Percentiles rank a stretch among this genome's conserved stretches.
phyloP scores from a whole-genome alignment of 2,113 vertebrate species.

The Hippocampus guttulatus region DNA sequence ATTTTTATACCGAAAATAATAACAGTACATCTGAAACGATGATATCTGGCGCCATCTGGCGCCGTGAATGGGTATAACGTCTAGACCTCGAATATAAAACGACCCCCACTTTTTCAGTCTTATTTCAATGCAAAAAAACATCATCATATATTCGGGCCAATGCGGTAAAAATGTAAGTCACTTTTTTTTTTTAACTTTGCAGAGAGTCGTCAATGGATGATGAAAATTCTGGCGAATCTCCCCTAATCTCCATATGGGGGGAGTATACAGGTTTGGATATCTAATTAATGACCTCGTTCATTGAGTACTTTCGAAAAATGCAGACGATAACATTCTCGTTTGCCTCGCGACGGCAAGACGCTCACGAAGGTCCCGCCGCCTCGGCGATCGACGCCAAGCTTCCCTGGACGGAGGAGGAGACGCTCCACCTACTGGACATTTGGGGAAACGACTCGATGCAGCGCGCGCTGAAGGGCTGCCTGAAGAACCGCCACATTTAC shows the following conservation, averaged over 20 bases:
- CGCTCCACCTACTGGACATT: constrained; percentile 65
- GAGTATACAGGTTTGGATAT: constrained; percentile 66
- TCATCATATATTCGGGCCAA: too few relatives aligned
- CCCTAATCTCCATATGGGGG: constrained; percentile 70
- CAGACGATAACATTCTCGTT: too few relatives aligned
- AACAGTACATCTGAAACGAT: too few relatives aligned
- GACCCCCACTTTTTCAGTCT: too few relatives aligned
- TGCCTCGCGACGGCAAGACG: constrained; percentile 27
- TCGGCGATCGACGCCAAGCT: constrained; percentile 53
- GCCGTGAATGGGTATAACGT: too few relatives aligned
- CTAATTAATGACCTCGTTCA: too few relatives aligned
- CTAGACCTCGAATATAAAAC: too few relatives aligned
- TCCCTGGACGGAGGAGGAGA: constrained; percentile 72
- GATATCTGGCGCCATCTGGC: too few relatives aligned
- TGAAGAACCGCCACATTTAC: constrained; percentile 70
- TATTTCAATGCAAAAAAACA: too few relatives aligned
- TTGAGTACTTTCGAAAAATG: too few relatives aligned
- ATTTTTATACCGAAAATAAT: too few relatives aligned
- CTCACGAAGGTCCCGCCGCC: constrained; percentile 50
- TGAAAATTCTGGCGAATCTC: constrained; percentile 62
- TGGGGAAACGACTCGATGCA: constrained; percentile 69
- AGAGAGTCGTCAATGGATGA: constrained; percentile 58
- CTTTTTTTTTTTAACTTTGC: not conserved
- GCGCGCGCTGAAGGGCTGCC: constrained; percentile 64
- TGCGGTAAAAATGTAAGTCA: not conserved